Evolutionary conservation across 2,797 vertebrate species (phyloP).

Genomic region (Lophotriccus pileatus): DNA sequence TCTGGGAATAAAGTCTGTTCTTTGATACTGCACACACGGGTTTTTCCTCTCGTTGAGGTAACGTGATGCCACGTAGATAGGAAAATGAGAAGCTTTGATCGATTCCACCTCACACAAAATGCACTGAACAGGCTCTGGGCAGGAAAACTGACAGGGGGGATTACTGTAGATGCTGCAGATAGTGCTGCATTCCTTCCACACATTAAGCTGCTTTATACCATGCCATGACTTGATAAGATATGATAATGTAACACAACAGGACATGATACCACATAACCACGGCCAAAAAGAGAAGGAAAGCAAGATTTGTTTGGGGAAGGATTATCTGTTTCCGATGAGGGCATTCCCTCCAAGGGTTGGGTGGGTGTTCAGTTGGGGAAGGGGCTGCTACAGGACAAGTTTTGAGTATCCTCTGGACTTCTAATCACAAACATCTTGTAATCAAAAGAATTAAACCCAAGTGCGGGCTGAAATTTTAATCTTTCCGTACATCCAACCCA

Average conservation of each 20-base stretch:
- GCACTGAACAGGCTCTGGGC: neutral
- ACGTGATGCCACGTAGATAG: neutral
- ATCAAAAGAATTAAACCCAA: slow-evolving; percentile 5
- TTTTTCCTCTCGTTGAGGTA: neutral
- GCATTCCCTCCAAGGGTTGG: neutral
- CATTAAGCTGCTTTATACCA: slow-evolving; percentile 34
- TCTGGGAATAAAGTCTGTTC: neutral
- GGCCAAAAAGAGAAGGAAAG: neutral
- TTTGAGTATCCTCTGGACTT: neutral
- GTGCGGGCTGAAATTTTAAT: slow-evolving; percentile 20
- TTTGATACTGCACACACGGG: neutral
- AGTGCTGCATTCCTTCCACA: neutral
- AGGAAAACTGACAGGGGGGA: slow-evolving; percentile 26
- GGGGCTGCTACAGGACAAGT: neutral
- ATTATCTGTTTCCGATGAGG: slow-evolving; percentile 3
- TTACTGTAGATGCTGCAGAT: slow-evolving; percentile 40
- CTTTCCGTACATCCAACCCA: neutral
- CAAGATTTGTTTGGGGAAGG: slow-evolving; percentile 26
- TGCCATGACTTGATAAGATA: slow-evolving; percentile 50
- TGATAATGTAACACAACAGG: neutral
- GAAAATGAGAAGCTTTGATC: slow-evolving; percentile 48
- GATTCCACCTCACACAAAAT: neutral
- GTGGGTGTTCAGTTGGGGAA: neutral
- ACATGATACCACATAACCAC: neutral
- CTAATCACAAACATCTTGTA: neutral